Evolutionary conservation across 2,113 vertebrate genomes (phyloP), one percentile per base, ranked within the genome.

Genomic region (Pipa parva): DNA sequence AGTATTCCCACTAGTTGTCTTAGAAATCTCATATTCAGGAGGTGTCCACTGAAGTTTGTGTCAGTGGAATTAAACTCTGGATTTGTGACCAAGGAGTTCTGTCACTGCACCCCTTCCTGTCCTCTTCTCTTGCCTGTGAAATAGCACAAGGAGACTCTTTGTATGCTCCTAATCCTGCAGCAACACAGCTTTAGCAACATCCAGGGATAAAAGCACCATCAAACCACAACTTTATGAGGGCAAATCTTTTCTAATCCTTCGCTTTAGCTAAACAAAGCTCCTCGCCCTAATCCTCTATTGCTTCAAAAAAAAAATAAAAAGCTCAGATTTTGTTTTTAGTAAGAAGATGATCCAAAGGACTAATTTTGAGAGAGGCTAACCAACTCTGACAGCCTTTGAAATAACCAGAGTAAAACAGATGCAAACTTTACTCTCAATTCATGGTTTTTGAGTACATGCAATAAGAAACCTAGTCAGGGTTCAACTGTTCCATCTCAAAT

Each of bases 211-310:
- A 95, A 94, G 92, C 91, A 88, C 91, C 92, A 94, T 94, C 92
- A 94, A 94, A 93, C 93, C 90, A 92, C 89, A 93, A 93, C 91
- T 94, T 96, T 94, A 94, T 93, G 89, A 90, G 89, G 89, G 91
- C 90, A 95, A 95, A 95, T 95, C 93, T 94, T 91, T 87, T 88
- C 89, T 96, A 96, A 96, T 95, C 93, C 92, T 84, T 92, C 89
- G 92, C 92, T 96, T 95, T 94, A 94, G 91, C 91, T 92, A 93
- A 95, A 95, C 93, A 96, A 95, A 95, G 87, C 85, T 85, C 79
- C 80, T 87, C 79, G 85, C 89, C 90, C 90, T 94, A 93, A 95
- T 93, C 92, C 92, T 90, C 89, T 90, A 91, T 90, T 84, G 88
- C 90, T 90, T 89, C 81, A 84, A 77, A 84, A 80, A 76, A 77